Evolutionary conservation across 2,797 vertebrate species (phyloP).

Genomic region (Enteromius fasciolatus): DNA sequence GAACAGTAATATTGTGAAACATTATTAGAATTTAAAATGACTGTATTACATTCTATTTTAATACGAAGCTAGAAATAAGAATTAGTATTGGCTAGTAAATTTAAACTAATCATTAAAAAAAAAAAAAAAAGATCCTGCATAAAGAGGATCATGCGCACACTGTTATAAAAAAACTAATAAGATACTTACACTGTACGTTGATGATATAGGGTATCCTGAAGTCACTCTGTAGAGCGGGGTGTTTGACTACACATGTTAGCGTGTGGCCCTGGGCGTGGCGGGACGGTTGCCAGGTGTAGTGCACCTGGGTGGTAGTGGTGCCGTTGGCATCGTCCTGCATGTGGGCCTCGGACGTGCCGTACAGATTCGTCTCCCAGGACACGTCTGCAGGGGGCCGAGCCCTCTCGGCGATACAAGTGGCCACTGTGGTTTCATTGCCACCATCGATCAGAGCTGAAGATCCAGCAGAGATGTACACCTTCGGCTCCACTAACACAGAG

Average conservation of each 20-base stretch:
- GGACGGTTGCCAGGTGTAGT: slow-evolving; percentile 88
- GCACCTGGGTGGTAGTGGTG: slow-evolving; percentile 90
- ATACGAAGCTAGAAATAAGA: not conserved
- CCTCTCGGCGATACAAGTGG: slow-evolving; percentile 90
- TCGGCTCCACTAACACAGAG: slow-evolving; percentile 86
- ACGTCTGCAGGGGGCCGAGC: slow-evolving; percentile 91
- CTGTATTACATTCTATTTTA: not conserved
- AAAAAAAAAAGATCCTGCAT: not conserved
- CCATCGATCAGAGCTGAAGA: slow-evolving; percentile 89
- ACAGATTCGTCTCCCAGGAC: slow-evolving; percentile 89
- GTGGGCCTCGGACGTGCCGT: slow-evolving; percentile 87
- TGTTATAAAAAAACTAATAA: not conserved
- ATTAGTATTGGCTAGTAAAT: not conserved
- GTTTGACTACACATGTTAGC: slow-evolving; percentile 91
- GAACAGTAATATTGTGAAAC: no score
- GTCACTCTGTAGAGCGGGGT: slow-evolving; percentile 88
- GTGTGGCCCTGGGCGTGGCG: slow-evolving; percentile 88
- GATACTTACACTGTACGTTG: slow-evolving; percentile 93
- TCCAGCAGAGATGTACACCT: slow-evolving; percentile 89
- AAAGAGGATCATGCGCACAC: not conserved
- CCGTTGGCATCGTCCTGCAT: slow-evolving; percentile 86
- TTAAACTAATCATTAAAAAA: no score
- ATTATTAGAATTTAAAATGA: not conserved
- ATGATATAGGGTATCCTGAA: slow-evolving; percentile 87
- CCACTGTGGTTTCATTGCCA: slow-evolving; percentile 90